Base-by-base conservation (phyloP, 2,888 invertebrate species). In the Eugnorisma glareosa region DNA sequence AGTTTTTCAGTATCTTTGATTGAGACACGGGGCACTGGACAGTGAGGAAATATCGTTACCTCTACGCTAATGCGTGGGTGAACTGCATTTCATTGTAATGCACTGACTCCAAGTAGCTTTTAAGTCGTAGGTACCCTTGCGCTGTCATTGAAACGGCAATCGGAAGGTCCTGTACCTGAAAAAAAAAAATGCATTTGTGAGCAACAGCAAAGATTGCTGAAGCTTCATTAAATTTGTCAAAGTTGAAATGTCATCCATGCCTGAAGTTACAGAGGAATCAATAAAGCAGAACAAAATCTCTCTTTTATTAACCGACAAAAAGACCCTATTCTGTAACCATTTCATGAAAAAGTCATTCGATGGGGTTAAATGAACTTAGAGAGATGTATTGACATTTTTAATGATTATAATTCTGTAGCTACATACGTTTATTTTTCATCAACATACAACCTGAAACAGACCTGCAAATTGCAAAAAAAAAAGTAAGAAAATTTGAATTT, bases 1-100 rank as follows among this genome's bases (percentile, higher is more conserved):
- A 85, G 85, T 86, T 82, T 81, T 88, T 80, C 75, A 77, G 79
- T 85, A 73, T 81, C 61, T 82, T 80, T 89, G 88, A 91, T 91
- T 86, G 82, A 86, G 82, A 87, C 87, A 82, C 70, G 74, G 71
- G 31, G 13, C n/a, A 28, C 35, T 71, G 43, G 48, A 54, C 68
- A 67, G 35, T 72, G 69, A 63, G 51, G 70, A 76, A 81, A 72
- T 79, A 57, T 57, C 28, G 0, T 43, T 37, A 59, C 57, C 68
- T 71, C 63, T 54, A 45, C 61, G 57, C 43, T 31, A 73, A 57
- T 43, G 63, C 63, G 84, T 84, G 84, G 84, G 87, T 64, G 74
- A 67, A 77, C 71, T 31, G 31, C 68, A 68, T 66, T 48, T 48
- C 45, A 68, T 59, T 82, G 75, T 61, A 75, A 35, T 40, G 80